Base-by-base conservation (phyloP, 2,797 vertebrate species). In the Pseudomugil tenellus region DNA sequence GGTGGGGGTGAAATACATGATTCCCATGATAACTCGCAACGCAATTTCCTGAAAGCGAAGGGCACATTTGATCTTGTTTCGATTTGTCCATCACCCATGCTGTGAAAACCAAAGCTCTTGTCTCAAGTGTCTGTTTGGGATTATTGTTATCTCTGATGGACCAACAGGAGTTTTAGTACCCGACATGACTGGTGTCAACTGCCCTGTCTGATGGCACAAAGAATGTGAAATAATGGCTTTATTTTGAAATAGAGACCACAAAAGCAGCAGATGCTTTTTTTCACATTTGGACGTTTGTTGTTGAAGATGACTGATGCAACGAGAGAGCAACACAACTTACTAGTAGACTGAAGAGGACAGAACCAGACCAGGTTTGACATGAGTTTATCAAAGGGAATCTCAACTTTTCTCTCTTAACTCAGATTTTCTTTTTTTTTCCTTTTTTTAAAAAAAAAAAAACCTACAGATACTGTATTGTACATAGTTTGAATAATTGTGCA, bases 51-150 rank as follows among this genome's bases (percentile, higher is more conserved):
- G 55, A 67, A 59, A 82, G 74, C 68, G 82, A 85, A 83, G 76
- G 82, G 70, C 58, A 77, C 64, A 71, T 84, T 84, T 87, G 84
- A 90, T 89, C 81, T 88, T 53, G 73, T 81, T 88, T 79, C 76
- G 83, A 87, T 72, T 58, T 63, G 68, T 66, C 77, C 41, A 77
- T 55, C 63, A 63, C 52, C 65, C 55, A 26, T 41, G 67, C 84
- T 78, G 68, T 78, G 31, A 82, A 83, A 86, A 74, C 72, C n/a
- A 58, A 31, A 64, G 68, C 70, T 74, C 77, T 81, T 68, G 77
- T 80, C 82, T 82, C 49, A 85, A 91, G 79, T 80, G 78, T 72
- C 74, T 76, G 72, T 82, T 76, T 61, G 62, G 66, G 79, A 85
- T 89, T 79, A 79, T 58, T 61, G 63, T 80, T 84, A 87, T 87